Evolutionary conservation across 2,888 invertebrate genomes (phyloP), one percentile per base, ranked within the genome.

Genomic region (Cecidostiba fungosa): DNA sequence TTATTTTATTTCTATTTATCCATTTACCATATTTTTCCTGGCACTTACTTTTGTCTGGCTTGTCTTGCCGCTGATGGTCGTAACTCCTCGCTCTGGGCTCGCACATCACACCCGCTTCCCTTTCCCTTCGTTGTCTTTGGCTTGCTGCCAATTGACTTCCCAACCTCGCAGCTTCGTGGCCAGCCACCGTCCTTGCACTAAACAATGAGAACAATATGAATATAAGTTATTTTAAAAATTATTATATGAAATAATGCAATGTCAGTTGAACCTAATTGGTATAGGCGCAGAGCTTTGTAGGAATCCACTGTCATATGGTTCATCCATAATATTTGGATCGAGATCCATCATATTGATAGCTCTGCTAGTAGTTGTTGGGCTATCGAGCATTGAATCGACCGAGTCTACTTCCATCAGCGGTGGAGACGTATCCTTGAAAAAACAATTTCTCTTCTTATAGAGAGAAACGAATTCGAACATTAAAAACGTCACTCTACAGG

Each of bases 151-250:
- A 82, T 89, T 93, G 88, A 89, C 93, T 97, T 2, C 97, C 97
- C 86, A 97, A 92, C 88, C 96, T 95, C 89, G 96, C 96, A 32
- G 97, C 97, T 93, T 97, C 97, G 91, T 97, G 97, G 0, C 97
- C 97, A 89, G 96, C 96, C 78, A 97, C 97, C 16, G 97, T 97
- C 93, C 93, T 91, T 6, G 93, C 93, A 86, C 91, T 91, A 73
- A 26, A 70, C 54, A 54, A 83, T 43, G 14, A 66, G 23, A 73
- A 39, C 32, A 70, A 47, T 8, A 66, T 26, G 12, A 26, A 26
- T 29, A 3, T 39, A 12, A 43, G n/a, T 39, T 43, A 36, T 6
- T 43, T 43, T 62, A 50, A 6, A n/a, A 59, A 23, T 8, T 23
- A n/a, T n/a, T 59, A 10, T 43, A 43, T 23, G n/a, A 29, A 50